These are phyloP conservation scores for Orussus abietinus DNA, from an alignment of 1,140 invertebrate genomes.

Conservation along the genomic window DNA sequence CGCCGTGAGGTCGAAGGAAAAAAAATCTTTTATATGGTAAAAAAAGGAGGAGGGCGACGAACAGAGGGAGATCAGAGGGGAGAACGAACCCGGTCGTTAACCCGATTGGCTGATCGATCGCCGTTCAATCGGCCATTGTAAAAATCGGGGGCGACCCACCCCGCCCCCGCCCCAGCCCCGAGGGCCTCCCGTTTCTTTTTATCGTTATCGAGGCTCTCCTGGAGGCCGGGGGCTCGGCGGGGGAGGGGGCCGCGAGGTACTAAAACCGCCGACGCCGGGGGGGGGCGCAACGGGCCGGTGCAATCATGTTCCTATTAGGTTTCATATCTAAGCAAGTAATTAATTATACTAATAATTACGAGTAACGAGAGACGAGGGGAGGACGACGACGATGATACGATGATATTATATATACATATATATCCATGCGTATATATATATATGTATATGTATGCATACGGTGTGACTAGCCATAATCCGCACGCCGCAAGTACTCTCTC, in stretches of 20 bases:
- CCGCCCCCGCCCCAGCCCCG: too few species aligned
- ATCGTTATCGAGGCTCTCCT: too few species aligned
- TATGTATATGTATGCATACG: slow-evolving; percentile 31
- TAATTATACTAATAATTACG: slow-evolving; percentile 55
- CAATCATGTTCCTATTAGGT: slow-evolving; percentile 55
- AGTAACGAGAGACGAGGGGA: too few species aligned
- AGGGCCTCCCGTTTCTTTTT: too few species aligned
- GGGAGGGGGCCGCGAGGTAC: too few species aligned
- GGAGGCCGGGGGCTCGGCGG: too few species aligned
- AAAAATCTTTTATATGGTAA: slow-evolving; percentile 2
- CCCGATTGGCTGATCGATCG: too few species aligned
- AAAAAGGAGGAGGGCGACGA: slow-evolving; percentile 11
- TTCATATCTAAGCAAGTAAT: slow-evolving; percentile 55
- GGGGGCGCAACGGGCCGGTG: slow-evolving; percentile 37
- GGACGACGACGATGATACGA: slow-evolving; percentile 51
- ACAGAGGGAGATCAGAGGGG: slow-evolving; percentile 6
- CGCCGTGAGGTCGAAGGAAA: slow-evolving; percentile 1
- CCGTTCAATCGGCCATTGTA: too few species aligned
- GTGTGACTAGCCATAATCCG: slow-evolving; percentile 46
- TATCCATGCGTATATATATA: slow-evolving; percentile 38
- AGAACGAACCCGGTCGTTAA: too few species aligned
- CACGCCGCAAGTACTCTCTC: slow-evolving; percentile 41
- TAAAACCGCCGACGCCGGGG: slow-evolving; percentile 15
- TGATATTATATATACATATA: slow-evolving; percentile 50
- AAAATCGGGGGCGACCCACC: too few species aligned